Evolutionary conservation across 2,113 vertebrate genomes (phyloP), one percentile per base, ranked within the genome.

Genomic region (Caretta caretta): DNA sequence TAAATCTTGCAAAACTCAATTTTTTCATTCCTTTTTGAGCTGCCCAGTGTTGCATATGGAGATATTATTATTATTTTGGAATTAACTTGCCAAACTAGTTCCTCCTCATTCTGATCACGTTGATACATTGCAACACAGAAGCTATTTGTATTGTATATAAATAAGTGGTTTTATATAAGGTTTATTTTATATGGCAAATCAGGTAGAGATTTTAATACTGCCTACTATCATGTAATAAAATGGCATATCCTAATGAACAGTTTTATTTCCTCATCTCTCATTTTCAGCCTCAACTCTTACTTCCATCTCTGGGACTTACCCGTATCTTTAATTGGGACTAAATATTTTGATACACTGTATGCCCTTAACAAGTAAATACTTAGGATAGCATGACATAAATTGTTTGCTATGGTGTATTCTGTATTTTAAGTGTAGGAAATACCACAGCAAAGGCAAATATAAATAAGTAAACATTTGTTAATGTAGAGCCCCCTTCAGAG

Each of bases 1-100:
- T 91, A 48, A 88, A 4, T 87, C 8, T 90, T 46, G 3, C 75
- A 59, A 89, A 89, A 42, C 0, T 0, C 0, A 46, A 49, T 4
- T 80, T 93, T 79, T 50, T 49, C 1, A 0, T 92, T 94, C 42
- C 13, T 84, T 35, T 90, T 48, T 53, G 13, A 81, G 8, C 65
- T 79, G 83, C 2, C 0, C 0, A 10, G 90, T 4, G 53, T 87
- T 87, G 84, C 3, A 48, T 88, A 92, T 92, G 82, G 51, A 80
- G 46, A 27, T 86, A 19, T 2, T 87, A 51, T 83, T 84, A 48
- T 3, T 1, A 10, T 14, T 93, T 94, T 82, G 31, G 31, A 86
- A 75, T 89, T 6, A 3, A 38, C 83, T 85, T 62, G 54, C 42
- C 84, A 19, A 83, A 54, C 31, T 4, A 29, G 35, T 22, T 84